A percentile compares a stretch with the other conserved stretches of the same genome.
phyloP scores from a whole-genome alignment of 2,888 invertebrate species.

The Drosophila mayaguana region DNA sequence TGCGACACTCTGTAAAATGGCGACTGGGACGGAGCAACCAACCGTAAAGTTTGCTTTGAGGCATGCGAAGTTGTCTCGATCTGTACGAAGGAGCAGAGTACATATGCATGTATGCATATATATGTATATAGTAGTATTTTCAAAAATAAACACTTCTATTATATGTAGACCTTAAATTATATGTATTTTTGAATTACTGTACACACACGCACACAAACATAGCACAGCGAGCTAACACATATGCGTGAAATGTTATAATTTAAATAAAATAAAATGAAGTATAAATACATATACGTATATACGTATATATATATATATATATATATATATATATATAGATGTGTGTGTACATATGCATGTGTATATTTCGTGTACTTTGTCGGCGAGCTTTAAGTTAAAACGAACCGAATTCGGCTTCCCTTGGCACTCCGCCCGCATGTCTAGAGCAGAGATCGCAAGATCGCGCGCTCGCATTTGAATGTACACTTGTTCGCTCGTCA shows the following conservation, averaged over 20 bases:
- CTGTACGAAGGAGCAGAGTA: conserved; percentile 2
- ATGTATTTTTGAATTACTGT: conserved; percentile 36
- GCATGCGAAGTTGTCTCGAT: conserved; percentile 43
- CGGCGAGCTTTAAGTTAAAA: conserved; percentile 64
- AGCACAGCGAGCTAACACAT: conserved; percentile 1
- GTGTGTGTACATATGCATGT: background rate
- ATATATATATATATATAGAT: background rate
- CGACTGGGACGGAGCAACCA: conserved; percentile 26
- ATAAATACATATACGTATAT: conserved; percentile 2
- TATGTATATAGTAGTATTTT: background rate
- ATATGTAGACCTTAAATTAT: background rate
- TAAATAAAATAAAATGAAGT: conserved; percentile 63
- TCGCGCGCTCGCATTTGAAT: conserved; percentile 61
- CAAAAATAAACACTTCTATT: background rate
- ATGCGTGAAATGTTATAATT: conserved; percentile 53
- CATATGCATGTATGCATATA: background rate
- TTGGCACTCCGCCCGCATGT: conserved; percentile 10
- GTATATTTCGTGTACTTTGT: conserved; percentile 61
- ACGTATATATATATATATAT: no score
- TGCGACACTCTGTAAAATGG: conserved; percentile 28
- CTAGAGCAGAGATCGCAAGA: conserved; percentile 44
- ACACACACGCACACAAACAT: conserved; percentile 25
- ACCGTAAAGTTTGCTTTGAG: conserved; percentile 45
- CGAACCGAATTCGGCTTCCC: conserved; percentile 43
- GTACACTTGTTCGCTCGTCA: conserved; percentile 58